Base-by-base conservation (phyloP, 2,113 vertebrate genomes). In the Poeciliopsis prolifica region DNA sequence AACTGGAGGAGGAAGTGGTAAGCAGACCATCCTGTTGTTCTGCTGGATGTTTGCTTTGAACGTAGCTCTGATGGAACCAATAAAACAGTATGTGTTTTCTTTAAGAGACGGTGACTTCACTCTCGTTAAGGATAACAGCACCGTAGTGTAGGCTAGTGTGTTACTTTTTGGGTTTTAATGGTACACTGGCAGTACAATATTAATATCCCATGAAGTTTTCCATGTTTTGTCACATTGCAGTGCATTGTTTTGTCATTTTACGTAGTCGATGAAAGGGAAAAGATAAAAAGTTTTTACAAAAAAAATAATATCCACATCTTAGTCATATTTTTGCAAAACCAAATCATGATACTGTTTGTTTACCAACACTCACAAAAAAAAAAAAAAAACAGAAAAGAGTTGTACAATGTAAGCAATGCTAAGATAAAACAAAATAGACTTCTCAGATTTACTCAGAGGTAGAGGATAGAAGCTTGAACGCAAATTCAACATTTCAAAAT, bases 1-100 rank as follows among this genome's bases (percentile, higher is more conserved):
- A 91, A 84, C 48, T 72, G 17, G 79, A 66, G 82, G 77, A 85
- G 90, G 91, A 93, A 92, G 86, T 71, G 78, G 78, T 40, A 80
- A 79, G 82, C 74, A 19, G 78, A 77, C 81, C 89, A 92, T 94
- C 92, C 92, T 92, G 92, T 90, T 88, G 89, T 86, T 84, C 82
- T 35, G 81, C 66, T 51, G 75, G 75, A 87, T 87, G 83, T 79
- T 91, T 82, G 86, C 93, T 94, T 94, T 94, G 92, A 94, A 94
- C 84, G 71, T 74, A 68, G 85, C 90, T 72, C 87, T 78, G 85
- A 85, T 79, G 89, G 86, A 89, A 86, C 86, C 84, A 65, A 90
- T 94, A 94, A 94, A 95, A 94, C 93, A 93, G 93, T 92, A 48
- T 92, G 93, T 69, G 88, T 1, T 84, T 85, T 88, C 80, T 93